Conservation (phyloP, 2,888 invertebrate species). For the Galerucella pusilla region DNA sequence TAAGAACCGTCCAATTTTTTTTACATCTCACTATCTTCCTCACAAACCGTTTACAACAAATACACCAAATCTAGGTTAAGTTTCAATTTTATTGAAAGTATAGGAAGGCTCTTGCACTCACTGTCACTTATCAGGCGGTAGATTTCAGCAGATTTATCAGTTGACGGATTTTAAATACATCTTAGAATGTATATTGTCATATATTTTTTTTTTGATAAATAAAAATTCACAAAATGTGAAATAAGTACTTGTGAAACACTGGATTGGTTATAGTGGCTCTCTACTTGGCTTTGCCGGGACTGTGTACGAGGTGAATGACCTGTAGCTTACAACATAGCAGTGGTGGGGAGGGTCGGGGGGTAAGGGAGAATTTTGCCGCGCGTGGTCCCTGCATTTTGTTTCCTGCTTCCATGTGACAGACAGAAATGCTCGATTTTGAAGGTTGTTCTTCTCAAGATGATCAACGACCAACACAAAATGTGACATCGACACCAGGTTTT, state of each 20-base stretch:
- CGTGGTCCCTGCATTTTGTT: constrained; percentile 63
- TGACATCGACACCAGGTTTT: background rate
- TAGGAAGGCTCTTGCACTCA: constrained; percentile 14
- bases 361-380: constrained; percentile 62
- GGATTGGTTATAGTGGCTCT: constrained; percentile 59
- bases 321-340: constrained; percentile 60
- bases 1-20: background rate
- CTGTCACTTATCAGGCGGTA: constrained; percentile 12
- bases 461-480: constrained; percentile 5
- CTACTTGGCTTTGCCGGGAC: constrained; percentile 60
- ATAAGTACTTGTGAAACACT: constrained; percentile 59
- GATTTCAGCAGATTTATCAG: background rate
- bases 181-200: background rate
- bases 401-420: constrained; percentile 61
- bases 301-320: constrained; percentile 65
- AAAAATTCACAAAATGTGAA: constrained; percentile 52
- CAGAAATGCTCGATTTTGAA: constrained; percentile 42
- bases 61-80: constrained; percentile 42
- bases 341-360: constrained; percentile 50
- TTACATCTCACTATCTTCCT: constrained; percentile 32
- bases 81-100: constrained; percentile 39
- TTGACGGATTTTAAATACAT: background rate
- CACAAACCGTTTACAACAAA: constrained; percentile 20
- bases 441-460: constrained; percentile 33
- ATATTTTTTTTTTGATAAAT: constrained; percentile 24